Base-by-base conservation (phyloP, 2,888 invertebrate species). In the Meloe dianella region DNA sequence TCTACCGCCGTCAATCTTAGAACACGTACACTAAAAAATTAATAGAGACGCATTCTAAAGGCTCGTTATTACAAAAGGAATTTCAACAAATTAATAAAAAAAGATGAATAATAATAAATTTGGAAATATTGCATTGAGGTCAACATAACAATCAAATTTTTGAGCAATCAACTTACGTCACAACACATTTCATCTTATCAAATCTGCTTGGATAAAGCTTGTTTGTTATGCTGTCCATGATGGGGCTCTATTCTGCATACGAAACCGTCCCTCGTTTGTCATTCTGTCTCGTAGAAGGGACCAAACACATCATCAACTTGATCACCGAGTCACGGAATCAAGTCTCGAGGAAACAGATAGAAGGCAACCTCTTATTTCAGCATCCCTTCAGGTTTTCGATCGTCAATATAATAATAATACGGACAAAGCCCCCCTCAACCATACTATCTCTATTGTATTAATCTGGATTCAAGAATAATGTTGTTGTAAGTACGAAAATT, bases 251-350 rank as follows among this genome's bases (percentile, higher is more conserved):
- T 68, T 73, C 73, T 73, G 72, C 74, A 74, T 74, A 73, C 64
- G 70, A 71, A 70, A 65, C 66, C 67, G n/a, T 24, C 57, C 68
- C 72, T 76, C 77, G 73, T 76, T 76, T 73, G 75, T 77, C 77
- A 77, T 73, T 71, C 17, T 20, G 67, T 17, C 30, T 58, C 12
- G 54, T n/a, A 10, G 1, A 47, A 47, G 47, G 47, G 14, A 41
- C 29, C 56, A 38, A 35, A 59, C 64, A 38, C 68, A 68, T 64
- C 66, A 68, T 66, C 62, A 63, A 61, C 70, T 72, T 72, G 73
- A 72, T 72, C 73, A 64, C 61, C 58, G 63, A 66, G 65, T 68
- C 68, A 61, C 65, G 65, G 65, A 64, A 68, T 67, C 70, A 65
- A 69, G n/a, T 6, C 38, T 12, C 6, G 9, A 30, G 35, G 14